Base-by-base conservation (phyloP, 37 sponge, comb jelly and placozoan genomes). In the Lycopodina hypogea region DNA sequence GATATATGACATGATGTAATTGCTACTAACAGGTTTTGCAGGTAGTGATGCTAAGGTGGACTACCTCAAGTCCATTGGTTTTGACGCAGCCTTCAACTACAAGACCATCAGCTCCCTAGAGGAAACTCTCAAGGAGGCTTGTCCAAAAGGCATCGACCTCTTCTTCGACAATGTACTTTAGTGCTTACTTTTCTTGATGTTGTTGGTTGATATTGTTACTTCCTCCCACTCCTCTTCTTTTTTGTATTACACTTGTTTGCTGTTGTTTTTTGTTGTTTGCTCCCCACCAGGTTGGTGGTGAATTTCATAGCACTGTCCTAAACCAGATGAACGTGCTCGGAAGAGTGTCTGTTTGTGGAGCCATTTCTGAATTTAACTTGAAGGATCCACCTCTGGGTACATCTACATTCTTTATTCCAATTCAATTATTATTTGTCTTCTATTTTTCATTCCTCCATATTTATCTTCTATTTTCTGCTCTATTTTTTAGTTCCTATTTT, bases 11-110 rank as follows among this genome's bases (percentile, higher is more conserved):
- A 9, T 45, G 48, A 45, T 45, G 48, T 45, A 9, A 9, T 45
- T 45, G 9, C 48, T 45, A 12, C 48, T 45, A 24, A 65, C 74
- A 87, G 89, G 94, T 1, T 90, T 88, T 83, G 84, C 94, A 38
- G 93, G 96, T 1, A 83, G 78, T 59, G 93, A 95, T 82, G 88
- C 78, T 9, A 95, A 95, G 42, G 93, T 92, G 30, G 87, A 69
- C 0, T 89, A 88, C 64, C 33, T 84, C 29, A 79, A 84, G 71
- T 41, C 74, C 18, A 69, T 85, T 57, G 88, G 96, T 17, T 95
- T 95, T 89, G 96, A 95, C 80, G 90, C 71, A 37, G 96, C 93
- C 2, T 87, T 72, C 86, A 95, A 95, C 82, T 95, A 95, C 90
- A 95, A 95, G 82, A 95, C 89, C 12, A 73, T 92, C 41, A 53